Percentiles rank a stretch among this genome's conserved stretches.
phyloP scores from a whole-genome alignment of 2,113 vertebrate genomes.

The Marcusenius ussheri region DNA sequence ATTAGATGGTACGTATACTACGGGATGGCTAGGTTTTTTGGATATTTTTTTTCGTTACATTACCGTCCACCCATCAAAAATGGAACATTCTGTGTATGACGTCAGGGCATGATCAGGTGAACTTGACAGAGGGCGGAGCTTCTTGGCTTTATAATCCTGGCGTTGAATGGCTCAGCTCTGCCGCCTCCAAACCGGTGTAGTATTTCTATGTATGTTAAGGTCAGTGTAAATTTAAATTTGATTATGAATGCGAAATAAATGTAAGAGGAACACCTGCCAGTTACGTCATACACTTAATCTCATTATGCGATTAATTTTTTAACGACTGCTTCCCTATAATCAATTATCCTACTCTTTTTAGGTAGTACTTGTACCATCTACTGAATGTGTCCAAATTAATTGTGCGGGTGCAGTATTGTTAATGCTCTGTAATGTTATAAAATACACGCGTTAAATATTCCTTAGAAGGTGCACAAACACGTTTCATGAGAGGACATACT shows the following conservation, averaged over 20 bases:
- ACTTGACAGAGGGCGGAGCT: background rate
- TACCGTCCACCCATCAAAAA: no score
- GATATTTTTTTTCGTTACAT: background rate
- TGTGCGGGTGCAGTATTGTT: background rate
- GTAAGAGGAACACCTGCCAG: background rate
- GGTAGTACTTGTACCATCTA: background rate
- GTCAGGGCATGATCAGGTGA: background rate
- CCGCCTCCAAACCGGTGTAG: background rate
- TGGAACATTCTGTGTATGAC: background rate
- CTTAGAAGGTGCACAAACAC: background rate
- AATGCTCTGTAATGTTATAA: background rate
- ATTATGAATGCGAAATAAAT: background rate
- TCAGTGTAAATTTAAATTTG: background rate
- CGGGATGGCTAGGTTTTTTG: background rate
- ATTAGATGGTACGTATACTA: background rate
- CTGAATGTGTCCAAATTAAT: background rate
- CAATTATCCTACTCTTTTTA: background rate
- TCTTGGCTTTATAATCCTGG: background rate
- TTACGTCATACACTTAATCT: background rate
- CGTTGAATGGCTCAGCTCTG: background rate
- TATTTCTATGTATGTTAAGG: background rate
- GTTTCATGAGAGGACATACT: background rate
- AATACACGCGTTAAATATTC: background rate
- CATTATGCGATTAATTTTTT: background rate
- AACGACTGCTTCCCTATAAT: background rate